Evolutionary conservation across 2,113 vertebrate genomes (phyloP).

Genomic region (Hypomesus transpacificus): DNA sequence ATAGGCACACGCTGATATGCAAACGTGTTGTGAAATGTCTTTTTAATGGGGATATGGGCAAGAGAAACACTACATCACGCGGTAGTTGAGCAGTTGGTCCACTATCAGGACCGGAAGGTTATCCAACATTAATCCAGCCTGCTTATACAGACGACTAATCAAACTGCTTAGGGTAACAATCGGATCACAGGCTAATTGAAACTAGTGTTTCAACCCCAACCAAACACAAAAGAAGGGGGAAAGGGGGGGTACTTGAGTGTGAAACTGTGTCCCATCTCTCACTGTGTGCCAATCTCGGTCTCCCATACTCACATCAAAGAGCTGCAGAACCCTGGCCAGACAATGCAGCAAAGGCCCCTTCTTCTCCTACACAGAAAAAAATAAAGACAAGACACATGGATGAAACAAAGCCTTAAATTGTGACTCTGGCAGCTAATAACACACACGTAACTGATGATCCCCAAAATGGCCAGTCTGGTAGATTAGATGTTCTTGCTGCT

Average conservation of each 20-base stretch:
- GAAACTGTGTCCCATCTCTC: no score
- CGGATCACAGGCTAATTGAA: constrained; percentile 23
- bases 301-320: constrained; percentile 85
- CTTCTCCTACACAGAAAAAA: constrained; percentile 67
- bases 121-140: constrained; percentile 6
- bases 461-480: no score
- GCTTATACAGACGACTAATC: constrained; percentile 10
- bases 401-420: no score
- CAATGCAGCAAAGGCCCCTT: constrained; percentile 86
- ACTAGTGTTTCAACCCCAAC: constrained; percentile 19
- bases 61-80: background rate
- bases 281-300: no score
- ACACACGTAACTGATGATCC: no score
- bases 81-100: constrained; percentile 4
- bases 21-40: no score
- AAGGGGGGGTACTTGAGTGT: no score
- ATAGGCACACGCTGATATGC: no score
- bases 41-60: background rate
- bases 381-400: background rate
- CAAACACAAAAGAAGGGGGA: background rate
- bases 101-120: background rate
- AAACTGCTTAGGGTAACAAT: constrained; percentile 3
- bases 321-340: constrained; percentile 85
- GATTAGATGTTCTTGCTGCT: no score
- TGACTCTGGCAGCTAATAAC: no score